These are phyloP conservation scores for Melanchra persicariae DNA, from an alignment of 2,888 invertebrate species.

Conservation along the genomic window DNA sequence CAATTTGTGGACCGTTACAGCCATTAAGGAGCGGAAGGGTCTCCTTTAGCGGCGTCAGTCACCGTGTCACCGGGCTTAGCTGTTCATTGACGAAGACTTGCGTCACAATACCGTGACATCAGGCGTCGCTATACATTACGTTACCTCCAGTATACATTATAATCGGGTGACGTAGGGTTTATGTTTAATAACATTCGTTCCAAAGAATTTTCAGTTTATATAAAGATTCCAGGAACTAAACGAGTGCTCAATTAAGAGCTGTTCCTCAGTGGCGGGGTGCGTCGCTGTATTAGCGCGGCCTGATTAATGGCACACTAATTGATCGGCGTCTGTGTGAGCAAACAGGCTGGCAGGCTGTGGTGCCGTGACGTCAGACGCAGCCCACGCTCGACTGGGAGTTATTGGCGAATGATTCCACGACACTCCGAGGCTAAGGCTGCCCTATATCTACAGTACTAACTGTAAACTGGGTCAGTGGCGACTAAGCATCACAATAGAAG, in stretches of 20 bases:
- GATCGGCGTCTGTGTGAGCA: constrained; percentile 37
- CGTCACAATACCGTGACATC: constrained; percentile 31
- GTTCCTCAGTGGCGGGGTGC: constrained; percentile 28
- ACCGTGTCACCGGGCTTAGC: constrained; percentile 30
- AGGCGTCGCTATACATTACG: constrained; percentile 8
- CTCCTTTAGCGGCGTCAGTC: constrained; percentile 22
- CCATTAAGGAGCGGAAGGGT: constrained; percentile 43
- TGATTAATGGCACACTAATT: constrained; percentile 54
- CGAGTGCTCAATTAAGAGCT: constrained; percentile 11
- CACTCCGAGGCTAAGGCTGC: constrained; percentile 31
- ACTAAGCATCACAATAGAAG: not conserved
- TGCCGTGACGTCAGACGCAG: constrained; percentile 48
- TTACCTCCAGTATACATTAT: not conserved
- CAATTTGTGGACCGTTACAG: constrained; percentile 33
- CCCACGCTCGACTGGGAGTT: constrained; percentile 37
- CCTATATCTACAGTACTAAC: not conserved
- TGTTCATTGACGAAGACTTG: constrained; percentile 19
- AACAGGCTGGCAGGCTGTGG: constrained; percentile 27
- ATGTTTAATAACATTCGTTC: not conserved
- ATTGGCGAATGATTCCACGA: constrained; percentile 17
- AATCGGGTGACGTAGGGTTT: not conserved
- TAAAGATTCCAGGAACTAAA: constrained; percentile 12
- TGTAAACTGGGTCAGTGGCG: not conserved
- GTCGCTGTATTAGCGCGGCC: constrained; percentile 35
- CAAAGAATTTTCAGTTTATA: not conserved